Evolutionary conservation across 2,888 invertebrate genomes (phyloP), one percentile per base, ranked within the genome.

Genomic region (Ophioninae sp.): DNA sequence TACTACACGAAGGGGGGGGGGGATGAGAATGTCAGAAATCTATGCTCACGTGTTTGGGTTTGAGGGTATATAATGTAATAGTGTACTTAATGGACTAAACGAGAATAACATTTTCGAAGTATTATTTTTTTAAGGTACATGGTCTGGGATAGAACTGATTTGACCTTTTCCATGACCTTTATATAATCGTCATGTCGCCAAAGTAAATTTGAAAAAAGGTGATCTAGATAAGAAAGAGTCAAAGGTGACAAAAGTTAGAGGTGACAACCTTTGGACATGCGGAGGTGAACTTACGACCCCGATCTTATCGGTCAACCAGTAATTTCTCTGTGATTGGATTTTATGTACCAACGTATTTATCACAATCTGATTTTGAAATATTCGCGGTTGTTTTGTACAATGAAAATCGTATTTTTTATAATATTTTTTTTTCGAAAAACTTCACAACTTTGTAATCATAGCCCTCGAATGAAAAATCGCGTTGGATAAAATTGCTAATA

Each of bases 191-290:
- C 51, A 20, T 30, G 20, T 30, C 20, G n/a, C 63, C 9, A 63
- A 37, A 78, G 64, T 69, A 78, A 20, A 56, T 63, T 22, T 6
- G 37, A 20, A 63, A 39, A 7, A 63, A 30, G 1, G 37, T 56
- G 78, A 63, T 64, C 61, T 22, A 44, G 13, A 23, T 72, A 58
- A 6, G 2, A 20, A 79, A 72, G 72, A 23, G 63, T 78, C 22
- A 64, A 71, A 63, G 63, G 58, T 72, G 71, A 79, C 30, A 17
- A 39, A 23, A 10, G 23, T 37, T 23, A 6, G 65, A 58, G 30
- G 13, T 20, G 73, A 8, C 44, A 61, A 79, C 67, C 79, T 79
- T 79, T 20, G n/a, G 58, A 10, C 39, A 72, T 65, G 22, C 44
- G 44, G 22, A 44, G 44, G 20, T 22, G 59, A 56, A 65, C 44